These are phyloP conservation scores for Aethes cnicana DNA, from an alignment of 2,888 invertebrate species.

Conservation along the genomic window DNA sequence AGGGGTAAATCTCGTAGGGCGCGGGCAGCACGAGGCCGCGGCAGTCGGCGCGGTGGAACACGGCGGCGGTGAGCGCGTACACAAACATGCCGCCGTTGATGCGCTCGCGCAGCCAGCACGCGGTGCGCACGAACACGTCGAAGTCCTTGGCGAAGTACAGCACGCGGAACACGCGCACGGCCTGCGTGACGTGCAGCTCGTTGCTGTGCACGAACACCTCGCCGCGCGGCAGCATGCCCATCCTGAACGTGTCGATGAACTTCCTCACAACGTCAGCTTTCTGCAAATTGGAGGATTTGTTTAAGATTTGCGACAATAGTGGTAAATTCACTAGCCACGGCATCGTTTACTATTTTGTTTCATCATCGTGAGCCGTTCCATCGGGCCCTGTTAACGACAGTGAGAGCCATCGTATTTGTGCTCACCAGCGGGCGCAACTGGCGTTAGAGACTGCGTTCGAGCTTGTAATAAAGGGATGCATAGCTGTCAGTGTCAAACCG, in stretches of 20 bases:
- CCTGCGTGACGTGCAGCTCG: conserved; percentile 83
- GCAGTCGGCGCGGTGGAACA: conserved; percentile 86
- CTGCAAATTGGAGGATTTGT: no score
- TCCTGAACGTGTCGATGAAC: conserved; percentile 79
- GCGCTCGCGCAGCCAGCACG: conserved; percentile 86
- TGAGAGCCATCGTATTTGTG: no score
- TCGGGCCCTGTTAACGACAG: no score
- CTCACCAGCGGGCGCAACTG: no score
- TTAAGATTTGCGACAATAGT: no score
- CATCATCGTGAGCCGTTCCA: no score
- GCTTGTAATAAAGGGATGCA: no score
- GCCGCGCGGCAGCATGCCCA: conserved; percentile 82
- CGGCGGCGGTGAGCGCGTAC: conserved; percentile 85
- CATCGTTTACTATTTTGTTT: no score
- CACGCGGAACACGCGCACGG: conserved; percentile 83
- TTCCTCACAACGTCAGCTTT: conserved; percentile 82
- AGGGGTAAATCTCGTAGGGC: conserved; percentile 89
- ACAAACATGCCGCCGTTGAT: conserved; percentile 89
- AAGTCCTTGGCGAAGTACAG: conserved; percentile 87
- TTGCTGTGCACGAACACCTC: conserved; percentile 84
- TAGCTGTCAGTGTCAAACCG: no score
- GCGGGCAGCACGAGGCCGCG: conserved; percentile 86
- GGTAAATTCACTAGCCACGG: no score
- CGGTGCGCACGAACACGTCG: conserved; percentile 85
- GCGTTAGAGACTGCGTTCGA: no score